A percentile compares a stretch with the other conserved stretches of the same genome.
These are phyloP conservation scores for Carabus problematicus DNA, from an alignment of 2,888 invertebrate genomes.

Conservation along the genomic window DNA sequence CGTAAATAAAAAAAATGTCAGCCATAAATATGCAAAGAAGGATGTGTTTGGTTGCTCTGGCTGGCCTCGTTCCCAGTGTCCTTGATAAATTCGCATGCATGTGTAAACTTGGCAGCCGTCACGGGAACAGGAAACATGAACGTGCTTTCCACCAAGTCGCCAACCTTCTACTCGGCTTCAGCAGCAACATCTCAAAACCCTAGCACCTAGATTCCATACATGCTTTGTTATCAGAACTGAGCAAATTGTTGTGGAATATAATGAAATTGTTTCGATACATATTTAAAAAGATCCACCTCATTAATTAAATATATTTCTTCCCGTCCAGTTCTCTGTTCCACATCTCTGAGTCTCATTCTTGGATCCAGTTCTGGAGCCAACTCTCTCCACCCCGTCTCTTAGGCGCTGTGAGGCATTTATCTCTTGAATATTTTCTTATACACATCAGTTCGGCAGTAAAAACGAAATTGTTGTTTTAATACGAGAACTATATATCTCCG, in stretches of 20 bases:
- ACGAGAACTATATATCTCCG: slow-evolving; percentile 24
- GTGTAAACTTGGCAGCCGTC: slow-evolving; percentile 4
- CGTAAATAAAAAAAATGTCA: slow-evolving; percentile 21
- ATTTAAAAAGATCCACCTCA: no score
- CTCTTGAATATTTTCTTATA: slow-evolving; percentile 31
- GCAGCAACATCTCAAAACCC: no score
- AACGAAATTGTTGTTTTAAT: slow-evolving; percentile 40
- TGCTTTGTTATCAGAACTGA: no score
- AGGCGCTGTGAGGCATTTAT: slow-evolving; percentile 19
- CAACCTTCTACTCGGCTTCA: neutral
- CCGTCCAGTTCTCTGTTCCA: no score
- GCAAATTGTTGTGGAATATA: no score
- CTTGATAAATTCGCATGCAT: neutral
- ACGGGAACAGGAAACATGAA: slow-evolving; percentile 2
- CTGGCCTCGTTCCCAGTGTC: slow-evolving; percentile 13
- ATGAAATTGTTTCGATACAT: no score
- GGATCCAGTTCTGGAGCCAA: no score
- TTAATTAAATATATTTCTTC: no score
- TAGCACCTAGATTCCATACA: no score
- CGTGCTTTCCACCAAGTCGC: neutral
- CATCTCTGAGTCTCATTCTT: no score
- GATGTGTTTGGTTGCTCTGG: neutral
- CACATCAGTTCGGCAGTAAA: slow-evolving; percentile 28
- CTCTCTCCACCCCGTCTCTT: no score
- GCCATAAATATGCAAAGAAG: slow-evolving; percentile 19